Conservation (phyloP, 2,113 vertebrate species). For the Corydoras sp. region DNA sequence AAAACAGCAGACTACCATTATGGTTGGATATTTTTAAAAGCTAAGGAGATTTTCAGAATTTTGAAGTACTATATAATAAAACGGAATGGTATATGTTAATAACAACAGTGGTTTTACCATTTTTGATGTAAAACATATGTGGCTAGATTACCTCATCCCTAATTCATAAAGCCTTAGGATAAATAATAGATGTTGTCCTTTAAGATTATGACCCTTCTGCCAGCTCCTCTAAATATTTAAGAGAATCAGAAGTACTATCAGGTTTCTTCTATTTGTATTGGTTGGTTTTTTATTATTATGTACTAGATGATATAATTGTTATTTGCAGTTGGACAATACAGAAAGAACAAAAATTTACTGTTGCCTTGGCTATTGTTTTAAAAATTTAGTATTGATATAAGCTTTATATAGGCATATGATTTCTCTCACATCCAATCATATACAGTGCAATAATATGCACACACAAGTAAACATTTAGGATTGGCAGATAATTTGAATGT, state of each 20-base stretch:
- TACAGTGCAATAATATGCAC: no score
- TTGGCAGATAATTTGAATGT: no score
- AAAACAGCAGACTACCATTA: no score
- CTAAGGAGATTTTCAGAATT: no score
- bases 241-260: slow-evolving; percentile 58
- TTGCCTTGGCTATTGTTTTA: no score
- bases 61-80: background rate
- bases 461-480: no score
- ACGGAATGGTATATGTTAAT: slow-evolving; percentile 22
- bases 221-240: slow-evolving; percentile 46
- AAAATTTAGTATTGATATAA: no score
- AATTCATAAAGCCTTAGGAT: slow-evolving; percentile 66
- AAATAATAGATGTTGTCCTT: slow-evolving; percentile 65
- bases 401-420: no score
- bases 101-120: slow-evolving; percentile 52
- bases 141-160: slow-evolving; percentile 58
- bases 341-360: no score
- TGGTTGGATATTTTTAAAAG: no score
- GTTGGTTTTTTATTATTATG: slow-evolving; percentile 44
- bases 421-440: no score
- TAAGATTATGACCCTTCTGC: slow-evolving; percentile 58
- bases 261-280: slow-evolving; percentile 46
- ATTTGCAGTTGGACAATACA: no score
- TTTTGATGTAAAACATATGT: slow-evolving; percentile 63
- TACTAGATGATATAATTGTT: background rate